Evolutionary conservation across 2,797 vertebrate species (phyloP).

Genomic region (Podargus strigoides): DNA sequence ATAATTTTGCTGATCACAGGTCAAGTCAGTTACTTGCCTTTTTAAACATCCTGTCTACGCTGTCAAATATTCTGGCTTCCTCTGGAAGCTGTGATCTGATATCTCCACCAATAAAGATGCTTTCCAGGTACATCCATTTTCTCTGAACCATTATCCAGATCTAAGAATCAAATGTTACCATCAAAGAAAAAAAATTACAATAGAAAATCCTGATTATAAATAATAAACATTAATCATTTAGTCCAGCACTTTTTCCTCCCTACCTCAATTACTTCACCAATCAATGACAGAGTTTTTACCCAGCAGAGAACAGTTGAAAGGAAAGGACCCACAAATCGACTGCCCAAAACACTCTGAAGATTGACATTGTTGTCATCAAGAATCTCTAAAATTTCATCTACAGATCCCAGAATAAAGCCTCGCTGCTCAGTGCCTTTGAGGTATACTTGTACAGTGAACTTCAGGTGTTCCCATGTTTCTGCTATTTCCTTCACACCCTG

Average conservation of each 20-base stretch:
- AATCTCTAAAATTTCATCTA: constrained; percentile 86
- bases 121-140: constrained; percentile 98
- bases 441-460: constrained; percentile 84
- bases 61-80: constrained; percentile 93
- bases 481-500: constrained; percentile 91
- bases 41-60: constrained; percentile 86
- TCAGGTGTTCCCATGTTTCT: constrained; percentile 90
- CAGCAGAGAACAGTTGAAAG: constrained; percentile 84
- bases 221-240: not conserved
- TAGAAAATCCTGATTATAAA: not conserved
- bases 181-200: not conserved
- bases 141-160: constrained; percentile 92
- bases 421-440: constrained; percentile 87
- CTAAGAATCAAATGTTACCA: constrained; percentile 58
- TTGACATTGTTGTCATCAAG: constrained; percentile 91
- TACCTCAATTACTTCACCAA: constrained; percentile 93
- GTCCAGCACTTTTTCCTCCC: not conserved
- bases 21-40: constrained; percentile 74
- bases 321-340: constrained; percentile 92
- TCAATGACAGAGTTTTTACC: constrained; percentile 91
- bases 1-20: not conserved
- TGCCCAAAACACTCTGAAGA: constrained; percentile 90
- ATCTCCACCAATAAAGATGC: constrained; percentile 93
- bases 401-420: constrained; percentile 84
- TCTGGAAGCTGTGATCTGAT: constrained; percentile 90